Base-by-base conservation (phyloP, 2,797 vertebrate genomes). In the Arremon brunneinucha region DNA sequence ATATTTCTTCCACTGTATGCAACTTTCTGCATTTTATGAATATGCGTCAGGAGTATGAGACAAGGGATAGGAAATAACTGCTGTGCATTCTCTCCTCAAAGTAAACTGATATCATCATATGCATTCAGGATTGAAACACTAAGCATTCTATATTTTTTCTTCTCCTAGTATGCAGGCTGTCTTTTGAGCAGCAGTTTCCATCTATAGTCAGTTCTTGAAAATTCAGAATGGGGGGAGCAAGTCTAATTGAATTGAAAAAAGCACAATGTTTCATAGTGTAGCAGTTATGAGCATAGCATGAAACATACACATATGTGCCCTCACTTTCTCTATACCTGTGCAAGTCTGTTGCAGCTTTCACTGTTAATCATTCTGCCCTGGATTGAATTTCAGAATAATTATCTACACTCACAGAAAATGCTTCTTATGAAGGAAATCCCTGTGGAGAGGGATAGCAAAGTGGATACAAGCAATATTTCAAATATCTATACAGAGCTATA, bases 11-110 rank as follows among this genome's bases (percentile, higher is more conserved):
- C 59, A 46, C 62, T 72, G 20, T 16, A 23, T 47, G 12, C 30
- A 97, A 97, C 95, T 97, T 97, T 87, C 64, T 68, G 35, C 39
- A 19, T 96, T 92, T 83, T 55, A 46, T 28, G 35, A 56, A 79
- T 71, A 30, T 34, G 46, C 9, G 12, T 88, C 22, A 20, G 30
- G 16, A 90, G 19, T 50, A 83, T 23, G 67, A 92, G 35, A 14
- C 2, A 24, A 85, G 63, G 35, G 32, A 14, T 52, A 65, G 26
- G 62, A 86, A 81, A 88, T 39, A 86, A 71, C 26, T 81, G 47
- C 62, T 75, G 6, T 90, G 26, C 46, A 34, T 92, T 85, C 20
- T 35, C 6, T 89, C 13, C 43, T 93, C n/a, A 27, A 74, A 74
- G 37, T 87, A 85, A 85, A 72, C 35, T 0, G 0, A 1, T 49